Conservation (phyloP, 2,888 invertebrate species). For the Phoronis australis region DNA sequence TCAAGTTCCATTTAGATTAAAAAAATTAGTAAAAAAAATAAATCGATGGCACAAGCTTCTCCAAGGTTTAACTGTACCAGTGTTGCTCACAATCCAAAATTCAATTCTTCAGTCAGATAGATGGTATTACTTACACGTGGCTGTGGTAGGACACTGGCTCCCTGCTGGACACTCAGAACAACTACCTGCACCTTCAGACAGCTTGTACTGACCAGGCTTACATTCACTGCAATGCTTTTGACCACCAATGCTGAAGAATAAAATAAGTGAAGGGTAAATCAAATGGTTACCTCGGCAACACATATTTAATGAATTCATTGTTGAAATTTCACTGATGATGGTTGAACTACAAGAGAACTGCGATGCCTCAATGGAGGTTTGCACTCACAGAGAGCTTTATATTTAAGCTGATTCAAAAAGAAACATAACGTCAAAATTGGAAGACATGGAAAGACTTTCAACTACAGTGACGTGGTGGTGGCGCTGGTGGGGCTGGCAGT, state of each 20-base stretch:
- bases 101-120: neutral
- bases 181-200: constrained; percentile 19
- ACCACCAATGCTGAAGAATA: constrained; percentile 21
- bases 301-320: neutral
- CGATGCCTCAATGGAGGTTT: too few species aligned
- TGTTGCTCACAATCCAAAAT: neutral
- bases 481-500: constrained; percentile 8
- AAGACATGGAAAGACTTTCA: too few species aligned
- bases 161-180: constrained; percentile 37
- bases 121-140: constrained; percentile 17
- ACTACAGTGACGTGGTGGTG: constrained; percentile 4
- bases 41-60: neutral
- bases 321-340: constrained; percentile 1
- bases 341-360: too few species aligned
- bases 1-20: too few species aligned
- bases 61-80: neutral
- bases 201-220: constrained; percentile 30
- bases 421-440: too few species aligned
- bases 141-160: constrained; percentile 23
- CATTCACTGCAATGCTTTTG: constrained; percentile 29
- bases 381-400: too few species aligned
- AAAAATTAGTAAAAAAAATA: neutral
- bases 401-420: too few species aligned
- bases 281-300: too few species aligned
- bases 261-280: too few species aligned